Percentiles rank a stretch among this genome's conserved stretches.
Evolutionary conservation across 2,797 vertebrate genomes (phyloP).

Genomic region (Lepilemur ruficaudatus): DNA sequence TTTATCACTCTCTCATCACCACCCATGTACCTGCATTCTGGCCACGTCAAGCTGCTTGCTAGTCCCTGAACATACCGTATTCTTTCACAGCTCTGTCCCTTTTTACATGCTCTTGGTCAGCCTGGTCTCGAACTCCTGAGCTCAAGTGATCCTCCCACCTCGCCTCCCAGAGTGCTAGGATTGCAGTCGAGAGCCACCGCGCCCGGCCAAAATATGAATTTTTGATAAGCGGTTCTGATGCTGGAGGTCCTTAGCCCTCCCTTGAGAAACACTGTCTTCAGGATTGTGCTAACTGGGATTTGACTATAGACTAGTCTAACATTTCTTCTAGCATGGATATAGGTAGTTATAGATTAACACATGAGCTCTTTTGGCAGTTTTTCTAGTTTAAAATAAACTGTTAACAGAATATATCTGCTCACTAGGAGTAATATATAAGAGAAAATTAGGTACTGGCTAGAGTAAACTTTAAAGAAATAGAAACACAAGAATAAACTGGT

Average conservation of each 20-base stretch:
- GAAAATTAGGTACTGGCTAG: background rate
- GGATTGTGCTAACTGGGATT: background rate
- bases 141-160: too few species aligned
- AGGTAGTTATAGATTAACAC: background rate
- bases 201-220: background rate
- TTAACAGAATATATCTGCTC: background rate
- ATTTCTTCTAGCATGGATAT: background rate
- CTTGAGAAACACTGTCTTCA: background rate
- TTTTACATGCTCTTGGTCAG: background rate
- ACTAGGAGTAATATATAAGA: background rate
- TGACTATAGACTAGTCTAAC: background rate
- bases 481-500: constrained; percentile 4
- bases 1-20: background rate
- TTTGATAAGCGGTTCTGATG: background rate
- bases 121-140: too few species aligned
- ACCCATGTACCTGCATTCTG: background rate
- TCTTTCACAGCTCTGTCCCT: background rate
- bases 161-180: too few species aligned
- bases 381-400: constrained; percentile 27
- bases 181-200: too few species aligned
- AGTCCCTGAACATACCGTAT: background rate
- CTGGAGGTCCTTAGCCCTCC: background rate
- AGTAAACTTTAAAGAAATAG: constrained; percentile 24
- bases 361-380: background rate
- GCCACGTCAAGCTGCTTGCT: background rate